Evolutionary conservation across 1,140 invertebrate genomes (phyloP).

Genomic region (Mylabris phalerata): DNA sequence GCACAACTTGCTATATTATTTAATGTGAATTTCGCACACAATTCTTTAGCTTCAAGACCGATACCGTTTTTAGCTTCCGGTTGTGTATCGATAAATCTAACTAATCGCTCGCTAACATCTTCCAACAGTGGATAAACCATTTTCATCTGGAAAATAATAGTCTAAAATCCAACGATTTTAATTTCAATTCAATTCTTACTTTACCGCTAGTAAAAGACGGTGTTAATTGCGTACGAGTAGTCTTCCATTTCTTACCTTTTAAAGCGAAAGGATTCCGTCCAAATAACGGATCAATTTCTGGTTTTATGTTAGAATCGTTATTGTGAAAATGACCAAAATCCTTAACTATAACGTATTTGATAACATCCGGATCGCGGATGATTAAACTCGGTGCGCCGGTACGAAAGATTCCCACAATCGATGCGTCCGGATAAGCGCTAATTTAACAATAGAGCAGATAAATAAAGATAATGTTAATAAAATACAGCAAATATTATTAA

Average conservation of each 20-base stretch:
- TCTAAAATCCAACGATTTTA: not conserved
- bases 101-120: constrained; percentile 17
- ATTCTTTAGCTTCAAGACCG: constrained; percentile 21
- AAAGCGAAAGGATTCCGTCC: constrained; percentile 42
- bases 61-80: not conserved
- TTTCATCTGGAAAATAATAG: constrained; percentile 38
- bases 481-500: too few species aligned
- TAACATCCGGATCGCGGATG: constrained; percentile 40
- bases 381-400: constrained; percentile 22
- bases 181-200: constrained; percentile 19
- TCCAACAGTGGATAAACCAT: constrained; percentile 19
- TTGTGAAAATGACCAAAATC: constrained; percentile 33
- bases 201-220: constrained; percentile 46
- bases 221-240: constrained; percentile 45
- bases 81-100: constrained; percentile 13
- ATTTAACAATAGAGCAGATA: not conserved
- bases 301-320: constrained; percentile 32
- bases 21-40: constrained; percentile 21
- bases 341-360: constrained; percentile 38
- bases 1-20: constrained; percentile 27
- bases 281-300: constrained; percentile 1
- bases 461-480: not conserved
- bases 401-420: not conserved
- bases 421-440: not conserved
- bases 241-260: constrained; percentile 47